Percentiles rank a stretch among this genome's conserved stretches.
phyloP scores from a whole-genome alignment of 2,797 vertebrate species.

The Semotilus atromaculatus region DNA sequence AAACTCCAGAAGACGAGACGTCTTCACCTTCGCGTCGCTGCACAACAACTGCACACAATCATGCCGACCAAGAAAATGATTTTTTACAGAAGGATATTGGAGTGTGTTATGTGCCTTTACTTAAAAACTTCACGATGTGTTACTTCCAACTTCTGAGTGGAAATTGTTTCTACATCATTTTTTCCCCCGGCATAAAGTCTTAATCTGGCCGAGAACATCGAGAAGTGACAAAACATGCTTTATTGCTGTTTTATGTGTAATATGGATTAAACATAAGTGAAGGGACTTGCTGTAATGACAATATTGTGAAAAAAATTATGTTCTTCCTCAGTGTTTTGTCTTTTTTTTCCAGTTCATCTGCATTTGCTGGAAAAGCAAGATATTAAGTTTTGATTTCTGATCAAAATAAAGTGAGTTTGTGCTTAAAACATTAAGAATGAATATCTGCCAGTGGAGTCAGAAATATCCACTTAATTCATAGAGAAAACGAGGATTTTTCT shows the following conservation, averaged over 20 bases:
- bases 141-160: background rate
- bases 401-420: too few relatives aligned
- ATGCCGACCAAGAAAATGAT: background rate
- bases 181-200: background rate
- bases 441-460: too few relatives aligned
- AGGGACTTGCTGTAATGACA: too few relatives aligned
- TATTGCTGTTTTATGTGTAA: background rate
- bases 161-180: background rate
- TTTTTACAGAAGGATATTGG: too few relatives aligned
- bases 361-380: too few relatives aligned
- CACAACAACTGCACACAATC: constrained; percentile 56
- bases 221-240: background rate
- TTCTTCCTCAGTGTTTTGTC: too few relatives aligned
- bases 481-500: too few relatives aligned
- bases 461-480: too few relatives aligned
- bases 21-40: constrained; percentile 24
- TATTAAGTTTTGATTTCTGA: too few relatives aligned
- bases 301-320: too few relatives aligned
- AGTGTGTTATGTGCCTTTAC: background rate
- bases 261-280: background rate
- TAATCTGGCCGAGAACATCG: background rate
- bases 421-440: too few relatives aligned
- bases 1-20: constrained; percentile 61
- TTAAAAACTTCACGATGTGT: background rate
- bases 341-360: too few relatives aligned